Base-by-base conservation (phyloP, 1,140 invertebrate species). In the Drosophila equinoxialis region DNA sequence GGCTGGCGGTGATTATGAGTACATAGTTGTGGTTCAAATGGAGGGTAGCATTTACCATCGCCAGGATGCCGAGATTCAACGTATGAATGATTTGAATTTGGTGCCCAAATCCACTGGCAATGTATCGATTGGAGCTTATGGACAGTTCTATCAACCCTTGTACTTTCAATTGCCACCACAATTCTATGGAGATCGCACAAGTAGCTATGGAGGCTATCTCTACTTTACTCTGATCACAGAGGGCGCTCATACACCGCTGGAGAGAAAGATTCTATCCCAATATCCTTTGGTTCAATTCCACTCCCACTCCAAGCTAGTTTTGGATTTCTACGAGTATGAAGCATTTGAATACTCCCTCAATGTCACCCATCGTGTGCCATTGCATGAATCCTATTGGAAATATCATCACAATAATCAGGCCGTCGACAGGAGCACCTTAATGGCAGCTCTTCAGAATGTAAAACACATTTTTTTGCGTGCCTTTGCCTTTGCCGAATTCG, bases 201-300 rank as follows among this genome's bases (percentile, higher is more conserved):
- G 95, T 39, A 99, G 98, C 0, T 99, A 99, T 91, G 98, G 98
- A 73, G 98, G 98, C 6, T 95, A 95, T 72, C 92, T 99, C 2
- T 94, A 96, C 65, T 99, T 98, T 91, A 94, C 94, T 11, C 95
- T 96, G 0, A 93, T 95, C 41, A 96, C 95, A 30, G 94, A 95
- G 57, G 95, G 95, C 8, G 61, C 92, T 83, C 94, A 94, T 42
- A 93, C 94, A 45, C 94, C 93, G n/a, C 92, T 96, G 2, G 92
- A 94, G 13, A 83, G 93, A 0, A 92, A 93, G n/a, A 78, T 92
- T 3, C 68, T 94, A 57, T 79, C 89, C 26, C 93, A 92, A 72
- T 97, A 96, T 92, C 97, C 98, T 0, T 92, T 98, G 6, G 96
- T 98, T 10, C 95, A 97, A 77, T 87, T 99, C 41, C 96, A 98